These are phyloP conservation scores for Poeciliopsis prolifica DNA, from an alignment of 2,113 vertebrate genomes.

Conservation along the genomic window DNA sequence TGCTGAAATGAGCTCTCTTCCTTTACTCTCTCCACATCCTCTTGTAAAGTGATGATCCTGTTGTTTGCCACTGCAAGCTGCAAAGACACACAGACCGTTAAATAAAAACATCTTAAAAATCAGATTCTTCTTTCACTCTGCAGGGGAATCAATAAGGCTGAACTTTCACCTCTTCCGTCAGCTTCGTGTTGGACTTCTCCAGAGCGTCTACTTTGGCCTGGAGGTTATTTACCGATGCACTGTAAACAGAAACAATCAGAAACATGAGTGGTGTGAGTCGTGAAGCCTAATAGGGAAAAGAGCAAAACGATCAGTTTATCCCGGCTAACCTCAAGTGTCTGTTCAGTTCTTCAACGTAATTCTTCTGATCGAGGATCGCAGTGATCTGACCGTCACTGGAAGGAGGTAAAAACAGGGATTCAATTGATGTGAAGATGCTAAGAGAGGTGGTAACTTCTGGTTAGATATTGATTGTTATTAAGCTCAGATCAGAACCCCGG, in stretches of 20 bases:
- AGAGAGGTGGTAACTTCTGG: background rate
- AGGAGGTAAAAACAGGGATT: background rate
- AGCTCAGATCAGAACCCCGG: background rate
- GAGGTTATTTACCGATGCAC: slow-evolving; percentile 96
- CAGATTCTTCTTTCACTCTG: background rate
- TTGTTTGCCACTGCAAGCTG: slow-evolving; percentile 98
- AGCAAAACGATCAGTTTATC: background rate
- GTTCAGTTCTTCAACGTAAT: slow-evolving; percentile 98
- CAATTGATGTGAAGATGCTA: background rate
- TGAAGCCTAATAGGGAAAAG: background rate
- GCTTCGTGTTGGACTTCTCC: slow-evolving; percentile 98
- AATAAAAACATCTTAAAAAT: too few relatives aligned
- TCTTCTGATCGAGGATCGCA: slow-evolving; percentile 98
- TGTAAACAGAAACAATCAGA: slow-evolving; percentile 63
- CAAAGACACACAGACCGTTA: background rate
- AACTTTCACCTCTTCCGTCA: slow-evolving; percentile 91
- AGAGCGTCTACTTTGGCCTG: slow-evolving; percentile 96
- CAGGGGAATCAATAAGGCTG: fast-evolving
- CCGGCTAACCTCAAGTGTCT: slow-evolving; percentile 92
- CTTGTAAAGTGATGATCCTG: slow-evolving; percentile 96
- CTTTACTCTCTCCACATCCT: slow-evolving; percentile 94
- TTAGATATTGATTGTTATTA: background rate
- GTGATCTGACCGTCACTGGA: slow-evolving; percentile 95
- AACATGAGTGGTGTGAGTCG: background rate
- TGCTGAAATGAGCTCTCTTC: slow-evolving; percentile 90